A percentile compares a stretch with the other conserved stretches of the same genome.
phyloP scores from a whole-genome alignment of 2,797 vertebrate species.

The Danio albolineatus region DNA sequence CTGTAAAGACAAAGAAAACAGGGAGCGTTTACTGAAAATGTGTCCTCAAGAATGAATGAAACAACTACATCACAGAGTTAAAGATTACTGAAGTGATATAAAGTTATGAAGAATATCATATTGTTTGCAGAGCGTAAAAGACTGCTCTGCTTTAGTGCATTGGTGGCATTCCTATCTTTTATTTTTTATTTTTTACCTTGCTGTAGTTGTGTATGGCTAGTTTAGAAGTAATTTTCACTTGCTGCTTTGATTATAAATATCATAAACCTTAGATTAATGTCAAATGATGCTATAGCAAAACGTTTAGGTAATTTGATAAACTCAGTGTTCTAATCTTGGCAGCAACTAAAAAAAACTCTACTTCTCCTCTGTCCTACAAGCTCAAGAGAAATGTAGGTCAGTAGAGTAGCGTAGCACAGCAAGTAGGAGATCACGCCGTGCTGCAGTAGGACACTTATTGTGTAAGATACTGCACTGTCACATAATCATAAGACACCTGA shows the following conservation, averaged over 20 bases:
- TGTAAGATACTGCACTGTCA: conserved; percentile 68
- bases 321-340: conserved; percentile 7
- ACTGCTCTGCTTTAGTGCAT: not conserved
- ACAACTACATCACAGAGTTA: not conserved
- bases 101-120: not conserved
- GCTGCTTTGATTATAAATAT: not conserved
- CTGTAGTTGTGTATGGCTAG: not conserved
- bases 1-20: conserved; percentile 61
- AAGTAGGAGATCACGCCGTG: conserved; percentile 28
- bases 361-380: conserved; percentile 27
- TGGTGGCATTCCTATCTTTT: not conserved
- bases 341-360: conserved; percentile 9
- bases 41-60: conserved; percentile 7
- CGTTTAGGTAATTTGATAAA: conserved; percentile 3
- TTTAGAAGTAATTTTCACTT: not conserved
- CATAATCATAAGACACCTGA: conserved; percentile 57
- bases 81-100: not conserved
- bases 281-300: conserved; percentile 2
- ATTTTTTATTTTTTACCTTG: not conserved
- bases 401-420: conserved; percentile 18
- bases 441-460: conserved; percentile 68
- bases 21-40: conserved; percentile 31
- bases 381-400: conserved; percentile 59
- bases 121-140: not conserved
- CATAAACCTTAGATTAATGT: not conserved